Evolutionary conservation across 2,113 vertebrate species (phyloP), one percentile per base, ranked within the genome.

Genomic region (Tapirus terrestris): DNA sequence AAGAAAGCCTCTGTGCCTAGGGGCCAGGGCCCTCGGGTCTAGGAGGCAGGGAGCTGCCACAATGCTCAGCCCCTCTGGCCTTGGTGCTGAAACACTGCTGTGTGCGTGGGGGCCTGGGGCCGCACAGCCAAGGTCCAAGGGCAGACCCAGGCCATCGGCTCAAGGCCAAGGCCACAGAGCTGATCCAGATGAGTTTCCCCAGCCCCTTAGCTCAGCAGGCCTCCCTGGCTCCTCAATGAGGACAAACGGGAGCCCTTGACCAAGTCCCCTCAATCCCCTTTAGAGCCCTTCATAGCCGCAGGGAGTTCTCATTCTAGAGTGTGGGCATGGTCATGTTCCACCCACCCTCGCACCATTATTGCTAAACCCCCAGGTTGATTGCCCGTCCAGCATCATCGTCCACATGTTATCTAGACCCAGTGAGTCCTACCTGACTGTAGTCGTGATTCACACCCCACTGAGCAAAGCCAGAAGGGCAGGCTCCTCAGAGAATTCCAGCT

Each of bases 261-360:
- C 9, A 0, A 61, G 36, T 25, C 76, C 76, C n/a, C 6, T 36
- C 1, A 2, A 0, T 36, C 63, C 68, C 29, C 2, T 13, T 5
- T 6, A 6, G 12, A 68, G 58, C 45, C 58, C 0, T 0, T 20
- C 23, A 0, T 0, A 11, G 2, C 29, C 23, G 23, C 23, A 18
- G 67, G 12, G 12, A 29, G 3, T 9, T 65, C 81, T 25, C 1
- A 0, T 29, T 11, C 79, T 4, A 6, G 25, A 14, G 27, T 20
- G 0, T 9, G 39, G 53, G n/a, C 60, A 21, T 13, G 0, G 5
- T n/a, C 56, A 10, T 0, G 7, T 3, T 45, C 51, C 18, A 39
- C 18, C 51, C 16, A 20, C 1, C 3, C 70, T 6, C 16, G 43
- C 27, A 21, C 60, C 70, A 25, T 29, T 20, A 36, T 31, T 60